Evolutionary conservation across 2,113 vertebrate species (phyloP).

Genomic region (Penelope pileata): DNA sequence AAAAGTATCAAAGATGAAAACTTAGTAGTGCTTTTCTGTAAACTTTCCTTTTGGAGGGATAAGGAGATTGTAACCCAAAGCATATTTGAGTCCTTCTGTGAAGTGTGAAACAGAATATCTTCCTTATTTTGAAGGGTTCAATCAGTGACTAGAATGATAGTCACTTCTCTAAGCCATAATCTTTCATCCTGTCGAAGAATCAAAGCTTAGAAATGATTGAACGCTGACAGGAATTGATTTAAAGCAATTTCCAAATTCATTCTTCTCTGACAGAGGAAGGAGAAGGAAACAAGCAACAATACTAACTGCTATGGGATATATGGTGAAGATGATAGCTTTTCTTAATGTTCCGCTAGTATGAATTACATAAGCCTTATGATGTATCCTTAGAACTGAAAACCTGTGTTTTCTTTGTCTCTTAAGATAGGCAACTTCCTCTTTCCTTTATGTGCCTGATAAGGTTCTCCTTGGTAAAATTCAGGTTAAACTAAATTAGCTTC

Average conservation of each 20-base stretch:
- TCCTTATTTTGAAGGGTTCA: neutral
- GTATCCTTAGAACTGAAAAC: neutral
- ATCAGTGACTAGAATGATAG: neutral
- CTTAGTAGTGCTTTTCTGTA: neutral
- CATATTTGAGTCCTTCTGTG: neutral
- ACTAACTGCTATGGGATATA: neutral
- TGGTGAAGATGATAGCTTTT: neutral
- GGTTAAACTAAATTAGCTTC: conserved; percentile 55
- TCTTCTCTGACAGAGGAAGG: neutral
- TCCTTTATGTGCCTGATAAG: conserved; percentile 7
- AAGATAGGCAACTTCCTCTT: neutral
- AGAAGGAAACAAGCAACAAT: neutral
- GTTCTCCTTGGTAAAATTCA: conserved; percentile 46
- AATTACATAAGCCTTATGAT: neutral
- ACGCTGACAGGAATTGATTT: neutral
- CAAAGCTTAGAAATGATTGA: neutral
- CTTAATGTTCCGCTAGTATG: neutral
- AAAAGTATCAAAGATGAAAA: neutral
- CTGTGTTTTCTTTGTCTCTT: neutral
- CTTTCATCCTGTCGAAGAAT: neutral
- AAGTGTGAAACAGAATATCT: neutral
- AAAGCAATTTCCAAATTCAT: neutral
- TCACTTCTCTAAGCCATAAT: neutral
- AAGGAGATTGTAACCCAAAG: neutral
- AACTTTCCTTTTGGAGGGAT: neutral